A percentile compares a stretch with the other conserved stretches of the same genome.
Conservation (phyloP, 2,888 invertebrate species). For the Polia nebulosa region DNA sequence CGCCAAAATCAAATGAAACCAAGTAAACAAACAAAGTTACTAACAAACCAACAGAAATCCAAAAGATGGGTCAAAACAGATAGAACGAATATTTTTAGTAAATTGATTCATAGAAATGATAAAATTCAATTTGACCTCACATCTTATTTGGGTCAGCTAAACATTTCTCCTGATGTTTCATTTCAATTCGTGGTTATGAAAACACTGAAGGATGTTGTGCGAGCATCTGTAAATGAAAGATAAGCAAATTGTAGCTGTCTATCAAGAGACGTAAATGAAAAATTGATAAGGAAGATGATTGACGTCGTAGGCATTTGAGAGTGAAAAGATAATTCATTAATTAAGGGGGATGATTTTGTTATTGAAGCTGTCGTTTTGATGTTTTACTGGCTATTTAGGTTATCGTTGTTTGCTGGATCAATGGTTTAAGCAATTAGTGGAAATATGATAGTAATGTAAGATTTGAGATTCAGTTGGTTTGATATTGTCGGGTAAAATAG, state of each 20-base stretch:
- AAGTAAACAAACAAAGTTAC: not conserved
- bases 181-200: conserved; percentile 38
- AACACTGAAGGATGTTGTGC: conserved; percentile 25
- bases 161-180: conserved; percentile 33
- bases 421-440: not conserved
- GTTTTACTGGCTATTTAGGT: conserved; percentile 17
- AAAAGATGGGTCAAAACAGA: conserved; percentile 5
- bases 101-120: conserved; percentile 56
- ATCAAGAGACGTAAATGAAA: conserved; percentile 12
- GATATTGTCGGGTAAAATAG: too few relatives aligned
- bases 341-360: conserved; percentile 14
- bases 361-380: conserved; percentile 15
- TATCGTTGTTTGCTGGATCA: conserved; percentile 18
- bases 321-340: conserved; percentile 24
- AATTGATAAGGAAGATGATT: conserved; percentile 23
- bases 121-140: conserved; percentile 40
- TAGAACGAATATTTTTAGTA: conserved; percentile 34
- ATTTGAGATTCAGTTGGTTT: too few relatives aligned
- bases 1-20: not conserved
- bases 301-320: conserved; percentile 14
- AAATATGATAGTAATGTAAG: not conserved
- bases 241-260: conserved; percentile 17
- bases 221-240: conserved; percentile 42
- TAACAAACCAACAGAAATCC: conserved; percentile 25
- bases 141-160: conserved; percentile 49